Evolutionary conservation across 2,797 vertebrate genomes (phyloP).

Genomic region (Miichthys miiuy): DNA sequence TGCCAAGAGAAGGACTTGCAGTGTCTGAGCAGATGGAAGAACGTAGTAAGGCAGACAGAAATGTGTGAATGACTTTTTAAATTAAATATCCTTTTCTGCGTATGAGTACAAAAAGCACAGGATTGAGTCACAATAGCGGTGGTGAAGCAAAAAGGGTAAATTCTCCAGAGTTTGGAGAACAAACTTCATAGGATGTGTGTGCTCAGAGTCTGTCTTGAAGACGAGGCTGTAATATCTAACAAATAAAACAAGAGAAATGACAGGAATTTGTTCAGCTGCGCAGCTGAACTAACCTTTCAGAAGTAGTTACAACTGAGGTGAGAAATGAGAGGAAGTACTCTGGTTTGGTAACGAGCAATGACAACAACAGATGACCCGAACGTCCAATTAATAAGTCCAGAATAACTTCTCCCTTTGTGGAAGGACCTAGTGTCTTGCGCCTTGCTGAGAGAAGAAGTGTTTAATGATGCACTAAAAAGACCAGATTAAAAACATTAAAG

Average conservation of each 20-base stretch:
- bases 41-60: neutral
- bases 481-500: neutral
- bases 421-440: neutral
- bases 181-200: neutral
- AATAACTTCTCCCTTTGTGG: neutral
- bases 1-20: neutral
- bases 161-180: neutral
- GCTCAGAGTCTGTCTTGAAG: neutral
- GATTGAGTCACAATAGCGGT: neutral
- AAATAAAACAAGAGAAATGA: neutral
- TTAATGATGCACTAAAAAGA: neutral
- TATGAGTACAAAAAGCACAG: neutral
- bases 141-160: neutral
- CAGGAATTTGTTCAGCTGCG: conserved; percentile 16
- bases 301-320: neutral
- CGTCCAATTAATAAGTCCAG: conserved; percentile 22
- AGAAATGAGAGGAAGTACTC: conserved; percentile 5
- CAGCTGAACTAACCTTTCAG: conserved; percentile 49
- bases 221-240: neutral
- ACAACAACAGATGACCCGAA: conserved; percentile 41
- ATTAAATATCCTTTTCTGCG: neutral
- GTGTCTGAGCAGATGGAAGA: neutral
- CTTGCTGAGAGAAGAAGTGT: neutral
- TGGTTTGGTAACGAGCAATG: conserved; percentile 6
- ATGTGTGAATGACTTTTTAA: neutral